Evolutionary conservation across 2,113 vertebrate genomes (phyloP).

Genomic region (Hemicordylus capensis): DNA sequence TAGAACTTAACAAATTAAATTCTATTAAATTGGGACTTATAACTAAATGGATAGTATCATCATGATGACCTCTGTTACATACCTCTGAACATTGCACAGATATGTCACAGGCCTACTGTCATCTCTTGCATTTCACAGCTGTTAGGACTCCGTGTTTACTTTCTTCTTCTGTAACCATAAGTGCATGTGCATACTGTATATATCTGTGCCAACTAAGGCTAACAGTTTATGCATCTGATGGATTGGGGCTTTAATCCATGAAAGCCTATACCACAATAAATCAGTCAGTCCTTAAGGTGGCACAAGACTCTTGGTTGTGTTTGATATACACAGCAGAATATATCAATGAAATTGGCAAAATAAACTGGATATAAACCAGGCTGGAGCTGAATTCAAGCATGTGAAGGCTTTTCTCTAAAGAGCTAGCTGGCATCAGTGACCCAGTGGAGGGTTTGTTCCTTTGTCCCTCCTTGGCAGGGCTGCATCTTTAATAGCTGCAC

Average conservation of each 20-base stretch:
- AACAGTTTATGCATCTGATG: neutral
- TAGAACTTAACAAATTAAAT: neutral
- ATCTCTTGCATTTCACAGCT: neutral
- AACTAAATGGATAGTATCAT: no score
- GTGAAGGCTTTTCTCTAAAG: neutral
- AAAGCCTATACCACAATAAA: neutral
- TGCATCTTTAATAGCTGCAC: neutral
- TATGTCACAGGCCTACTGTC: neutral
- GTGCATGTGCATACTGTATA: no score
- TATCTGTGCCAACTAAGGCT: neutral
- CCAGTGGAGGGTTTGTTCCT: neutral
- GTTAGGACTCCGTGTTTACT: neutral
- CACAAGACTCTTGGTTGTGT: neutral
- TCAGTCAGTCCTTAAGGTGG: neutral
- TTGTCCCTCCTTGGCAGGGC: neutral
- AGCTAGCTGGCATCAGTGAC: no score
- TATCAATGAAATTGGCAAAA: neutral
- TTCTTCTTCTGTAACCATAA: neutral
- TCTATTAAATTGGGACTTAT: no score
- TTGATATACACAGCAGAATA: neutral
- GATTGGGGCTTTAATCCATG: neutral
- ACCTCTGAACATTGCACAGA: neutral
- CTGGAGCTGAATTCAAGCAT: neutral
- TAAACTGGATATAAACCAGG: neutral
- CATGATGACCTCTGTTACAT: neutral